phyloP scores from a whole-genome alignment of 2,113 vertebrate species.

The Scytalopus superciliaris region DNA sequence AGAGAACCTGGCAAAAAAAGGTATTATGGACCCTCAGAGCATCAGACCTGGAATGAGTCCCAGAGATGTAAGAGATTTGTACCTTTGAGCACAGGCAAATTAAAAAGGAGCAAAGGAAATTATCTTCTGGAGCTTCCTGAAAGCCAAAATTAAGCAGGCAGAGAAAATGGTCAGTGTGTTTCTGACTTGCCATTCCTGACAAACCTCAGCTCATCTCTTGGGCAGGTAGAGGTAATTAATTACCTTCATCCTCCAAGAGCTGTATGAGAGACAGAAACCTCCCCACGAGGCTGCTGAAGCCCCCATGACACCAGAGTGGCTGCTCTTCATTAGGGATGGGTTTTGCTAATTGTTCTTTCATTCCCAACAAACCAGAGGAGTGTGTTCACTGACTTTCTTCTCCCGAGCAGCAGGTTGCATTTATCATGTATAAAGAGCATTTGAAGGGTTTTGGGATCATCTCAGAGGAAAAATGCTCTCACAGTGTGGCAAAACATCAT shows the following conservation, averaged over 20 bases:
- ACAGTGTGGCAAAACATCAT: not conserved
- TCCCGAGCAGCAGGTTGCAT: not conserved
- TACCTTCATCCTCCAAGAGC: not conserved
- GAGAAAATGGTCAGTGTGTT: not conserved
- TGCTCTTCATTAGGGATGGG: fast-evolving
- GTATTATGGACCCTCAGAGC: not conserved
- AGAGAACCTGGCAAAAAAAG: not conserved
- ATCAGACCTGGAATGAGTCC: not conserved
- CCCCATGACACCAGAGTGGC: not conserved
- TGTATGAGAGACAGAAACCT: not conserved
- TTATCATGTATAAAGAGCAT: not conserved
- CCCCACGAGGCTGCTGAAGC: not conserved
- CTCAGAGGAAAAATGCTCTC: not conserved
- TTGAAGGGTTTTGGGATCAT: not conserved
- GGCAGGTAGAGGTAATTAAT: not conserved
- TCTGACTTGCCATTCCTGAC: not conserved
- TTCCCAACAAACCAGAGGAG: not conserved
- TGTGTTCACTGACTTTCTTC: not conserved
- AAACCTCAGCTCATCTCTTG: not conserved
- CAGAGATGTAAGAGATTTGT: not conserved
- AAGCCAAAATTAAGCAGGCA: slow-evolving; percentile 30
- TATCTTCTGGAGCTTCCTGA: not conserved
- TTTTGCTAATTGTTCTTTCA: not conserved
- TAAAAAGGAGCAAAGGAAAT: not conserved
- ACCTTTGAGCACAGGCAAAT: not conserved